Evolutionary conservation across 2,113 vertebrate genomes (phyloP).

Genomic region (Corythaeola cristata): DNA sequence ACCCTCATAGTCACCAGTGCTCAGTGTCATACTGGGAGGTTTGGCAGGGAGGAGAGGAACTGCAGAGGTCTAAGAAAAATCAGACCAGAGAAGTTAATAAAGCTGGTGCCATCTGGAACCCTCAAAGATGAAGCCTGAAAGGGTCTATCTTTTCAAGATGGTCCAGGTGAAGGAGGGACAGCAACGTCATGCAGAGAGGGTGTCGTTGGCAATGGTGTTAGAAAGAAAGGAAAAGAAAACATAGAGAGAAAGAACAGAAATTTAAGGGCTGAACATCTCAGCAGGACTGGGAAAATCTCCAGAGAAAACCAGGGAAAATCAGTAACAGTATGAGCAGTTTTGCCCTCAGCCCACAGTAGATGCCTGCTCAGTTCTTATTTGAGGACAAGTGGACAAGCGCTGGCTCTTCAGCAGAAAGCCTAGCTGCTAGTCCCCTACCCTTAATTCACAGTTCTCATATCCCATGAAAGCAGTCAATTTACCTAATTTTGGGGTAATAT

Average conservation of each 20-base stretch:
- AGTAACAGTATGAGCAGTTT: neutral
- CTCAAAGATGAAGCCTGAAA: neutral
- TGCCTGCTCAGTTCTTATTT: neutral
- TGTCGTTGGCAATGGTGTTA: neutral
- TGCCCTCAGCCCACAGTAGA: neutral
- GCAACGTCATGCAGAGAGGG: neutral
- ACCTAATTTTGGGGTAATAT: neutral
- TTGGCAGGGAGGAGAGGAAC: neutral
- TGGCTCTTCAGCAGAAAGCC: neutral
- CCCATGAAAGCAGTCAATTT: neutral
- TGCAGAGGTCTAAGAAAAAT: slow-evolving; percentile 11
- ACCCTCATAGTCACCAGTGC: neutral
- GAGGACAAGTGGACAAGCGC: neutral
- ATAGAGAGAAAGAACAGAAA: neutral
- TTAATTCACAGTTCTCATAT: neutral
- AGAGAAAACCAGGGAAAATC: neutral
- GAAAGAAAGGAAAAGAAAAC: neutral
- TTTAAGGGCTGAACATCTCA: neutral
- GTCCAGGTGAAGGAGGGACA: neutral
- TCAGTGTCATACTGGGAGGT: neutral
- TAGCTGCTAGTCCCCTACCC: neutral
- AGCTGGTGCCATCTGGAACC: neutral
- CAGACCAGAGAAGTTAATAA: neutral
- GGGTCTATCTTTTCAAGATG: neutral
- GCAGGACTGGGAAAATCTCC: neutral